These are phyloP conservation scores for Ramphastos sulfuratus DNA, from an alignment of 2,113 vertebrate species.

Conservation along the genomic window DNA sequence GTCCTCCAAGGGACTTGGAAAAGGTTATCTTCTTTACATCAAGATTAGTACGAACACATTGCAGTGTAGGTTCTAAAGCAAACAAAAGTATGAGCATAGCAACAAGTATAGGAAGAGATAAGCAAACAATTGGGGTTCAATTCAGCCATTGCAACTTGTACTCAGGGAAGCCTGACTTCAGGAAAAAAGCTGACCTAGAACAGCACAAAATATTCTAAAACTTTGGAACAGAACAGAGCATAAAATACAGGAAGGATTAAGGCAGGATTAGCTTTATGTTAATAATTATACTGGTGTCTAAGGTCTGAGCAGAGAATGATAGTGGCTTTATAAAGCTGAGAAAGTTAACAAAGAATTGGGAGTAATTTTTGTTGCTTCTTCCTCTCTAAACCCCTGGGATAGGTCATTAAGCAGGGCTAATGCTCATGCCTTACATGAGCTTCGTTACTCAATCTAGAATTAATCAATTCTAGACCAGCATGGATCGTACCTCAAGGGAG, in stretches of 20 bases:
- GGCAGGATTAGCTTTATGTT: background rate
- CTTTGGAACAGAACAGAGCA: background rate
- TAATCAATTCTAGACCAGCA: background rate
- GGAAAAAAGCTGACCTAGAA: background rate
- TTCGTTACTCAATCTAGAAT: background rate
- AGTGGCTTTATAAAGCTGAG: background rate
- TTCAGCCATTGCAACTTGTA: background rate
- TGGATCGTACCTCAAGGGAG: background rate
- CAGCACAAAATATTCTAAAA: background rate
- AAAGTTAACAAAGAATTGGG: background rate
- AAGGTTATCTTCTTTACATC: background rate
- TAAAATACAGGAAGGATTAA: background rate
- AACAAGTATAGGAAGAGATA: background rate
- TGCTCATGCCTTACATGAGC: background rate
- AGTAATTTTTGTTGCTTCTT: background rate
- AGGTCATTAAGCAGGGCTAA: background rate
- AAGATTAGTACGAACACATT: background rate
- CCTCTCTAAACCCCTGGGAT: accelerated
- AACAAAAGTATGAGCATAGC: background rate
- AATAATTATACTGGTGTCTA: background rate
- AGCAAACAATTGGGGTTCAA: background rate
- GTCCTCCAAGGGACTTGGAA: background rate
- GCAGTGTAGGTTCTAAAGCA: background rate
- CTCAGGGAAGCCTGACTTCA: background rate
- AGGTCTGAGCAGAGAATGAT: background rate